Evolutionary conservation across 2,888 invertebrate genomes (phyloP), one percentile per base, ranked within the genome.

Genomic region (Limenitis camilla): DNA sequence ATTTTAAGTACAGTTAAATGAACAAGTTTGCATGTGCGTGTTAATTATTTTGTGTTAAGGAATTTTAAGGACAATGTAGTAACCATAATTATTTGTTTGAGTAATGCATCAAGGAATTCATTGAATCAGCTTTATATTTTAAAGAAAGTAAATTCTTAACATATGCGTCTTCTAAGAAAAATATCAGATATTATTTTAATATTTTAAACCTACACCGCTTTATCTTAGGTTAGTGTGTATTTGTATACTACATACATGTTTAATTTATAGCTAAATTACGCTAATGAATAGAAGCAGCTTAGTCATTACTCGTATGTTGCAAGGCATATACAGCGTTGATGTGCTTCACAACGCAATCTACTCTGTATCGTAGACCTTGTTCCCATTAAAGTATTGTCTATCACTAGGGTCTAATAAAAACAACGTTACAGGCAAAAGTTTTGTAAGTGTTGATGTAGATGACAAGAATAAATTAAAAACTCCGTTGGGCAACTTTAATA

Each of bases 371-470:
- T 62, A 65, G 65, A 78, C 84, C 83, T 84, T 84, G 82, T 70
- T 71, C 73, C 61, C 74, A 76, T 78, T 81, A 72, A 62, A 56
- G 64, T 62, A 78, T 82, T 81, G 78, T 83, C 71, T 80, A 54
- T 60, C 54, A 71, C 63, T 57, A 55, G 61, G 64, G 59, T 65
- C 59, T 40, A 52, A 45, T 45, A 45, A 51, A 57, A 59, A 58
- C 49, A 46, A 30, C 33, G 40, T 46, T 60, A 62, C 62, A 35
- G 11, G 62, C 58, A 62, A 67, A 58, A 57, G 64, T 61, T 55
- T 60, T 54, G 50, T 56, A 53, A 50, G 47, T 44, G 35, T 48
- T 45, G 45, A 52, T 52, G 42, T 49, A 44, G 48, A 48, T 49
- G 56, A 57, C 52, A 49, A 40, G 56, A 54, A 54, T 49, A 49